These are phyloP conservation scores for Nasonovia ribisnigri DNA, from an alignment of 2,888 invertebrate species.

Conservation along the genomic window DNA sequence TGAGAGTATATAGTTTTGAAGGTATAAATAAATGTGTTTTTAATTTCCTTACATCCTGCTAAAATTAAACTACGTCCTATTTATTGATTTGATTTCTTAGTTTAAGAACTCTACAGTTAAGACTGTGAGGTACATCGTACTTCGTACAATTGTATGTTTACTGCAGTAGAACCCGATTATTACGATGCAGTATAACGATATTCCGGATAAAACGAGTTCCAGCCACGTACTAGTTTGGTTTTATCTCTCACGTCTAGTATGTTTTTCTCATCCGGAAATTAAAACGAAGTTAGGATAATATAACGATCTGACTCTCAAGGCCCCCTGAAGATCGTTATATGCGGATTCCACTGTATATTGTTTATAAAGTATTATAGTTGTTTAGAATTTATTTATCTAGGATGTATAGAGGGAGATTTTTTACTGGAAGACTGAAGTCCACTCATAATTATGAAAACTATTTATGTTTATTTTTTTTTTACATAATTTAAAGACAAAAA, in stretches of 20 bases:
- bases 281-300: no score
- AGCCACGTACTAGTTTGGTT: no score
- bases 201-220: no score
- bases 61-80: neutral
- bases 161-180: no score
- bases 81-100: neutral
- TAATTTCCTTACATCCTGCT: neutral
- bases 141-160: neutral
- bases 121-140: neutral
- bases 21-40: neutral
- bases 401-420: neutral
- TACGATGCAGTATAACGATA: no score
- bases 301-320: no score
- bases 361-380: neutral
- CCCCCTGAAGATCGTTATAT: no score
- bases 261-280: no score
- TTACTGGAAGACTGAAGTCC: neutral
- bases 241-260: no score
- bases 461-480: neutral
- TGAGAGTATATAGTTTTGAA: neutral
- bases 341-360: neutral
- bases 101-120: neutral
- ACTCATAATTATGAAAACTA: neutral
- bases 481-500: neutral
- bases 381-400: neutral